Percentiles rank a stretch among this genome's conserved stretches.
phyloP scores from a whole-genome alignment of 2,888 invertebrate species.

The Agrotis ipsilon region DNA sequence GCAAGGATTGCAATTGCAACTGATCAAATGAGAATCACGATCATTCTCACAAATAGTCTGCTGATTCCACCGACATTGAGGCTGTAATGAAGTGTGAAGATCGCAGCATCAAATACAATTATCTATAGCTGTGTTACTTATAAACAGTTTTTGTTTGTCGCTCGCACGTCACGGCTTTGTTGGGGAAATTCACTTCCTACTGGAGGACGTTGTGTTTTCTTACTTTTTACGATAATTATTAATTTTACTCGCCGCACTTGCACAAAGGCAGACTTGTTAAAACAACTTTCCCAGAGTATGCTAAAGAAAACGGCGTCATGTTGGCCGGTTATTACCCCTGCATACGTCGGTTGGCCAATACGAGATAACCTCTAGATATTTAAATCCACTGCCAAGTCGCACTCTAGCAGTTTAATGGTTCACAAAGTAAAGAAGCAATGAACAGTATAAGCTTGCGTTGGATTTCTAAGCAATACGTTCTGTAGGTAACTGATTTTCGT shows the following conservation, averaged over 20 bases:
- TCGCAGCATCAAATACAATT: slow-evolving; percentile 68
- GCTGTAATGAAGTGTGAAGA: slow-evolving; percentile 82
- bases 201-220: slow-evolving; percentile 55
- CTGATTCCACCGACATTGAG: slow-evolving; percentile 75
- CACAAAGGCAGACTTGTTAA: slow-evolving; percentile 47
- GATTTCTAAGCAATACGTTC: slow-evolving; percentile 20
- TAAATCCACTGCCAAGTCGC: slow-evolving; percentile 31
- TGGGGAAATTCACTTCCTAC: slow-evolving; percentile 64
- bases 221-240: slow-evolving; percentile 55
- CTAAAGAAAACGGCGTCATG: slow-evolving; percentile 50
- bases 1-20: slow-evolving; percentile 35
- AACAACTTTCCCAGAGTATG: slow-evolving; percentile 63
- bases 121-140: slow-evolving; percentile 62
- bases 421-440: slow-evolving; percentile 28
- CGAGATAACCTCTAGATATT: slow-evolving; percentile 51
- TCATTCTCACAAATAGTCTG: slow-evolving; percentile 40
- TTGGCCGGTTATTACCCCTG: slow-evolving; percentile 57
- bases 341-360: slow-evolving; percentile 44
- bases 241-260: slow-evolving; percentile 51
- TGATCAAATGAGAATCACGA: slow-evolving; percentile 41
- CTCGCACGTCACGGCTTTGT: slow-evolving; percentile 62
- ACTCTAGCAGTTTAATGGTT: slow-evolving; percentile 24
- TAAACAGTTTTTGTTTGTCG: slow-evolving; percentile 61
- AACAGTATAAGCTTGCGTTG: slow-evolving; percentile 10
- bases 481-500: slow-evolving; percentile 28